Evolutionary conservation across 2,888 invertebrate genomes (phyloP).

Genomic region (Cylindroiulus punctatus): DNA sequence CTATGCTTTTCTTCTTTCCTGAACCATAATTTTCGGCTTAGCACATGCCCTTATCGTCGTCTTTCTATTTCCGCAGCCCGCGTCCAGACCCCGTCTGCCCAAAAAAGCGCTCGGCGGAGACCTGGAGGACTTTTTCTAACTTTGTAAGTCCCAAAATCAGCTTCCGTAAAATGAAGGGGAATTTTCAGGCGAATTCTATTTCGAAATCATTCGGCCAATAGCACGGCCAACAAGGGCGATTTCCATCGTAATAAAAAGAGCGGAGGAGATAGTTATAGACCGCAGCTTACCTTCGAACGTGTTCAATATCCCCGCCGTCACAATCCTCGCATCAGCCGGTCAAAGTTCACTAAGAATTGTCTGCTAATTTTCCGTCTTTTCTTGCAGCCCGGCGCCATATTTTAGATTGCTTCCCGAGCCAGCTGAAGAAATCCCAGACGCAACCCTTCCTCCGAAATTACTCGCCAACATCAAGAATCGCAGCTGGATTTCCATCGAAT

Average conservation of each 20-base stretch:
- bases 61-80: conserved; percentile 6
- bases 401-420: conserved; percentile 18
- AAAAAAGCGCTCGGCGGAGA: conserved; percentile 36
- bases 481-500: conserved; percentile 18
- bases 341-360: too few species aligned
- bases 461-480: conserved; percentile 10
- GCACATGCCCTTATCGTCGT: conserved; percentile 1
- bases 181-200: too few species aligned
- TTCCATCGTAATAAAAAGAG: too few species aligned
- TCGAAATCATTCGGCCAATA: too few species aligned
- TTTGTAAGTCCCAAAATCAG: conserved; percentile 12
- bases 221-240: too few species aligned
- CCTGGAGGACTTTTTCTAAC: conserved; percentile 43
- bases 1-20: not conserved
- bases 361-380: not conserved
- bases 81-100: conserved; percentile 42
- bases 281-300: not conserved
- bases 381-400: not conserved
- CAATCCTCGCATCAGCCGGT: not conserved
- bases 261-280: not conserved
- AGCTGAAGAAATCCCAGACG: not conserved
- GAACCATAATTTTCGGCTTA: not conserved
- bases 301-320: too few species aligned
- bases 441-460: not conserved
- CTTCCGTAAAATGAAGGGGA: too few species aligned